Evolutionary conservation across 2,113 vertebrate species (phyloP).

Genomic region (chimpanzee (Pan troglodytes)): NHGRI_mPanTro3-v2.1_pri NC_072403.2:104942501-104943000

Average conservation of each 20-base stretch:
- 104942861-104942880: neutral
- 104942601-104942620: neutral
- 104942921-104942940: neutral
- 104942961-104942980: conserved; percentile 4
- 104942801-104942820: neutral
- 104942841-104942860: neutral
- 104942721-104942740: neutral
- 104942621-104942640: neutral
- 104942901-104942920: neutral
- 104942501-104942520: neutral
- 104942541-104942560: neutral
- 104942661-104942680: neutral
- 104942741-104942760: neutral
- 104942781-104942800: neutral
- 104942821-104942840: neutral
- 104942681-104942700: neutral
- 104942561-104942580: neutral
- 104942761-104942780: neutral
- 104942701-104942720: neutral
- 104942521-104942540: neutral
- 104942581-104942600: neutral
- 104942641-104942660: neutral
- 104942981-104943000: neutral
- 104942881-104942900: neutral
- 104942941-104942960: neutral